Conservation (phyloP, 2,797 vertebrate genomes). For the Kryptopterus vitreolus region DNA sequence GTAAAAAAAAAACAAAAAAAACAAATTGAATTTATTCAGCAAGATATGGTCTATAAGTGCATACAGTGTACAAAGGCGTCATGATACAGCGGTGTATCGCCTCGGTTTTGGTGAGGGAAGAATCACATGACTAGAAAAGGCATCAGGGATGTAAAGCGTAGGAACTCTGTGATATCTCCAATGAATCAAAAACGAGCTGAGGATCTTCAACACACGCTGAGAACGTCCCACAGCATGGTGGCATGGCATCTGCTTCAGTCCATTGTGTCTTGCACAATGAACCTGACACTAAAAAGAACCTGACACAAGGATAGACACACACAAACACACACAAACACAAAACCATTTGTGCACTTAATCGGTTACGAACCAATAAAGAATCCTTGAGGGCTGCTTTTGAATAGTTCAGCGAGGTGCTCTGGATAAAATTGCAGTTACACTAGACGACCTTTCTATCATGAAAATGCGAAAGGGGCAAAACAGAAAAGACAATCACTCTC, state of each 20-base stretch:
- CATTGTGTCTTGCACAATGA: conserved; percentile 57
- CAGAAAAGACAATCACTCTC: too few relatives aligned
- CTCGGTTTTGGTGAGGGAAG: background rate
- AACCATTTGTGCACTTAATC: too few relatives aligned
- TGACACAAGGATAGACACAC: conserved; percentile 39
- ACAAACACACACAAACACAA: too few relatives aligned
- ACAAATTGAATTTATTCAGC: conserved; percentile 13
- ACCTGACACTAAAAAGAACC: conserved; percentile 67
- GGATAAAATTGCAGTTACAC: too few relatives aligned
- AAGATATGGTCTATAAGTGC: conserved; percentile 12
- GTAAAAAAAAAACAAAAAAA: conserved; percentile 9
- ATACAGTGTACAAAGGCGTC: background rate
- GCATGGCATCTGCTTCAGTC: conserved; percentile 76
- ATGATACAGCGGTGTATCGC: too few relatives aligned
- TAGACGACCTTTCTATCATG: too few relatives aligned
- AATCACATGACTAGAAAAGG: conserved; percentile 24
- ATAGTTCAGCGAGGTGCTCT: too few relatives aligned
- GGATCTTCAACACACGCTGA: conserved; percentile 57
- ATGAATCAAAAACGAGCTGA: conserved; percentile 41
- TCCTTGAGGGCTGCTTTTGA: too few relatives aligned
- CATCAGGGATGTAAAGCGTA: conserved; percentile 34
- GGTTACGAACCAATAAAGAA: too few relatives aligned
- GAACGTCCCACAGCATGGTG: conserved; percentile 62
- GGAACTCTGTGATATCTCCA: conserved; percentile 42
- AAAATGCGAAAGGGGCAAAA: too few relatives aligned